Base-by-base conservation (phyloP, 2,797 vertebrate species). In the Austrolebias charrua region DNA sequence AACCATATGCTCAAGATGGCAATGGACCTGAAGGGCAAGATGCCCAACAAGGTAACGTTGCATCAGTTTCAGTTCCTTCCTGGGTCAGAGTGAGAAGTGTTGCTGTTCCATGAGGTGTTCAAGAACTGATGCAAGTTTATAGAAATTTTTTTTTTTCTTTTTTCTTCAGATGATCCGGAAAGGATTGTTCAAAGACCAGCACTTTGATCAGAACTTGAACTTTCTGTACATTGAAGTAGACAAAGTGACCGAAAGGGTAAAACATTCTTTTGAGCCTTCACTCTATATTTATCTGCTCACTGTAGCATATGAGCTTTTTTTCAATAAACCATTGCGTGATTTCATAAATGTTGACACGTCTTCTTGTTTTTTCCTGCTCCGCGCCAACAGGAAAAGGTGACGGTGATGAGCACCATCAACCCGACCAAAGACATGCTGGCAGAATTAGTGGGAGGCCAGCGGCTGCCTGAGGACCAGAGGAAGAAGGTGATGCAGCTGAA, bases 181-280 rank as follows among this genome's bases (percentile, higher is more conserved):
- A 94, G 98, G 98, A 31, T 91, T 96, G 51, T 99, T 98, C 90
- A 99, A 99, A 95, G 98, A 99, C 90, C 97, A 99, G 81, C 98
- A 99, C 90, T 99, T 99, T 85, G 98, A 99, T 93, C 94, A 97
- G 91, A 99, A 99, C 84, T 89, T 99, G 84, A 99, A 99, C 92
- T 99, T 99, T 87, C 94, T 98, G 90, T 99, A 98, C 88, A 99
- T 98, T 90, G 98, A 99, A 94, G 98, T 99, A 69, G 98, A 99
- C 91, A 99, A 98, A 98, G 97, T 99, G 77, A 99, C 98, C 0
- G 98, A 99, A 91, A 94, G 98, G 95, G 98, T 99, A 91, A 90
- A 93, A 88, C 18, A 55, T 13, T 66, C 58, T 20, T n/a, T 48
- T 44, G 46, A 11, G 11, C 6, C 31, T 14, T 2, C 3, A 33